Base-by-base conservation (phyloP, 2,113 vertebrate genomes). In the Dicaeum eximium region DNA sequence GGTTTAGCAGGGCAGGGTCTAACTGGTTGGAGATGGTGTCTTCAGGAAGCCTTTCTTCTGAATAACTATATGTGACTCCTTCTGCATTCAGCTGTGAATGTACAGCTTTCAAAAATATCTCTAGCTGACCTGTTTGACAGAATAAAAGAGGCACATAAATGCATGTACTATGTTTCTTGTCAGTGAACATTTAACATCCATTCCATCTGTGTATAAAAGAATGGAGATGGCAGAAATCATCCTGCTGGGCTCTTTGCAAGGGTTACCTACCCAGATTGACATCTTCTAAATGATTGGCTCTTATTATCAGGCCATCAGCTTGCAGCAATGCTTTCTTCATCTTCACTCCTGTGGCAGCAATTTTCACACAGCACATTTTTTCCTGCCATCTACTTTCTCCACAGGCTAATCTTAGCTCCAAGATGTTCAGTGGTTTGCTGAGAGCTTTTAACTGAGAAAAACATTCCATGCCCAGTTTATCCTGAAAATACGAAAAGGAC, bases 261-360 rank as follows among this genome's bases (percentile, higher is more conserved):
- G 21, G 14, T 70, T 15, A 88, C 93, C 93, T 98, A 99, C 99
- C 99, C 38, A 98, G 96, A 70, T 88, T 96, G 58, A 98, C 95
- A 60, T 98, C 98, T 93, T 99, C 98, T 70, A 99, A 90, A 84
- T 98, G 97, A 97, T 98, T 99, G 31, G 99, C 99, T 94, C 98
- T 98, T 86, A 98, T 97, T 71, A 99, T 92, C 14, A 99, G 96
- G 38, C 98, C 98, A 97, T 98, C 98, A 80, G 98, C 98, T 89
- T 98, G 97, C 30, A 99, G 97, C 56, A 99, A 93, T 14, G 96
- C 98, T 96, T 98, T 98, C 94, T 99, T 99, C 51, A 98, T 91
- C 54, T 98, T 98, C 94, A 97, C 97, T 24, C 98, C 98, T 23
- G 96, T 97, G 21, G 98, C 98, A 51, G 97, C 97, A 8, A 97